Conservation (phyloP, 2,113 vertebrate species). For the Microcebus tavaratra region DNA sequence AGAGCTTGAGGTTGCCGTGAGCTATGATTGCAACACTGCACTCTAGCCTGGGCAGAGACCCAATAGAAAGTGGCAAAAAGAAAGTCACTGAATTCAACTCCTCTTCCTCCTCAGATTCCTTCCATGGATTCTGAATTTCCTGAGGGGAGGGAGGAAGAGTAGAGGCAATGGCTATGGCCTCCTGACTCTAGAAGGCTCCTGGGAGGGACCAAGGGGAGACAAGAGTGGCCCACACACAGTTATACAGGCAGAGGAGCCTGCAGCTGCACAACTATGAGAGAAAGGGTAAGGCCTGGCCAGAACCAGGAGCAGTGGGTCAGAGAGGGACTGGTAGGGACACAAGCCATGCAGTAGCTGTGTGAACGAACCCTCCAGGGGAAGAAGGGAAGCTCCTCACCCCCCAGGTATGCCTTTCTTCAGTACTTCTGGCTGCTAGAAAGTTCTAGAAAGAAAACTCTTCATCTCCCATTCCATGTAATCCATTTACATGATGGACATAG, state of each 20-base stretch:
- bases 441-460: constrained; percentile 39
- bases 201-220: neutral
- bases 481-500: neutral
- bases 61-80: neutral
- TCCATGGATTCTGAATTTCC: neutral
- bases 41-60: too few relatives aligned
- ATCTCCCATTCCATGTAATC: neutral
- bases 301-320: neutral
- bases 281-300: neutral
- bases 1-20: too few relatives aligned
- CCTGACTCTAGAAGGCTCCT: neutral
- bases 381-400: neutral
- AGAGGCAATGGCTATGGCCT: neutral
- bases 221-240: neutral
- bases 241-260: neutral
- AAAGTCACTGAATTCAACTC: constrained; percentile 42
- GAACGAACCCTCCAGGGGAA: neutral
- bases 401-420: neutral
- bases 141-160: neutral
- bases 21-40: too few relatives aligned
- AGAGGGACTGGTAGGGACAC: neutral
- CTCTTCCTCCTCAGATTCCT: constrained; percentile 33
- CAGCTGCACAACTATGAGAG: neutral
- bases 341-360: neutral
- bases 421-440: neutral